Evolutionary conservation across 2,797 vertebrate genomes (phyloP).

Genomic region (Geotrypetes seraphini): DNA sequence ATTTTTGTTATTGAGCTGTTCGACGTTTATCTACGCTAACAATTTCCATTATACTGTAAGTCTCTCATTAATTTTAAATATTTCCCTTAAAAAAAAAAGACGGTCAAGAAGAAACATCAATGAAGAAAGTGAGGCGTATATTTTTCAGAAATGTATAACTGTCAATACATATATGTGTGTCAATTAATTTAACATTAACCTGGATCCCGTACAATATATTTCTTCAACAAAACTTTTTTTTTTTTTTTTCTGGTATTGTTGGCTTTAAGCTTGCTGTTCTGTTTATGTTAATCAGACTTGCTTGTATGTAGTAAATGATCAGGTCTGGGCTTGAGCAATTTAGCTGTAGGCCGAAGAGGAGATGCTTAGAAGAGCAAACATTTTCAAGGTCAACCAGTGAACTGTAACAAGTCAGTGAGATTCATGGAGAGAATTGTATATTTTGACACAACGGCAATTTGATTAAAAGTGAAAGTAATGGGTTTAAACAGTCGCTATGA

Average conservation of each 20-base stretch:
- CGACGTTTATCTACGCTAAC: conserved; percentile 32
- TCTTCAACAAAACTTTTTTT: neutral
- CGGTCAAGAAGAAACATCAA: conserved; percentile 7
- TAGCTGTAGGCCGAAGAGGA: conserved; percentile 63
- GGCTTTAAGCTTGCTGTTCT: conserved; percentile 33
- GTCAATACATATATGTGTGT: neutral
- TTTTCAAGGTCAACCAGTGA: conserved; percentile 95
- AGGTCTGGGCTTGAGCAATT: conserved; percentile 60
- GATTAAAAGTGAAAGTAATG: conserved; percentile 99
- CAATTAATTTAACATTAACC: neutral
- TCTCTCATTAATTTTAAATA: conserved; percentile 18
- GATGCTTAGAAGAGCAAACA: conserved; percentile 90
- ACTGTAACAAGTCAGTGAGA: conserved; percentile 84
- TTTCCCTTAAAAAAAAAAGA: conserved; percentile 23
- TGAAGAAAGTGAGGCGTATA: neutral
- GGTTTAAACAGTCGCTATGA: conserved; percentile 90
- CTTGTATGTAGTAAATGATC: conserved; percentile 64
- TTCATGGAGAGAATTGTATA: conserved; percentile 83
- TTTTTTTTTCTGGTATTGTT: conserved; percentile 13
- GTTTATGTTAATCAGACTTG: conserved; percentile 64
- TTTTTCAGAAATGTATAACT: conserved; percentile 10
- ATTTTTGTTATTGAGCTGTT: conserved; percentile 39
- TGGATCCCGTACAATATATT: neutral
- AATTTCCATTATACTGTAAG: conserved; percentile 19
- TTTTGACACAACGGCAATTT: conserved; percentile 90